phyloP scores from a whole-genome alignment of 2,113 vertebrate species.

The Gadus macrocephalus region DNA sequence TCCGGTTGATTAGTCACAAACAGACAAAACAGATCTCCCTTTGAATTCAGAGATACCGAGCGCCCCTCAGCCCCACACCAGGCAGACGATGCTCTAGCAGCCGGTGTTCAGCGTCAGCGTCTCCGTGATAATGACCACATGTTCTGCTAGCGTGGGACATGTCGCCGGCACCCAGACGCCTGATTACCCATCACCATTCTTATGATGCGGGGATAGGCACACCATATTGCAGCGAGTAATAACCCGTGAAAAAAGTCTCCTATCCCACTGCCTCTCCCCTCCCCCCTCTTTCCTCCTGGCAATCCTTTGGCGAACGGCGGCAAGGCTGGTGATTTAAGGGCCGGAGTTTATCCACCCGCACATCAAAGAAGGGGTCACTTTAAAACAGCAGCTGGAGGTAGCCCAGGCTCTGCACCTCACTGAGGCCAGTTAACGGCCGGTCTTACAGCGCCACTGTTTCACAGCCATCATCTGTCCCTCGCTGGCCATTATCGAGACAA shows the following conservation, averaged over 20 bases:
- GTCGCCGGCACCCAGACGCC: too few species aligned
- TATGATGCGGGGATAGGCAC: too few species aligned
- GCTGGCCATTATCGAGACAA: conserved; percentile 21
- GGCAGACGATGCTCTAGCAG: too few species aligned
- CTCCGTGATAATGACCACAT: too few species aligned
- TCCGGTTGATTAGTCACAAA: too few species aligned
- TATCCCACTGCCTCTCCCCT: conserved; percentile 27
- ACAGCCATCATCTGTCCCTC: conserved; percentile 34
- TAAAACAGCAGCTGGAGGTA: conserved; percentile 48
- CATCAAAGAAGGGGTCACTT: conserved; percentile 43
- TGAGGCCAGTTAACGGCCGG: conserved; percentile 41
- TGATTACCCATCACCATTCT: too few species aligned
- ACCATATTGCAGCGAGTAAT: conserved; percentile 10
- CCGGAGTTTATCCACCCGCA: conserved; percentile 39
- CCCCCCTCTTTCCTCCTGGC: conserved; percentile 27
- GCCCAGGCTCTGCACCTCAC: conserved; percentile 51
- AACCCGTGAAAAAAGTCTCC: conserved; percentile 41
- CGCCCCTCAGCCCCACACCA: too few species aligned
- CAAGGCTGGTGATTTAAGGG: conserved; percentile 25
- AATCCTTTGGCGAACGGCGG: conserved; percentile 38
- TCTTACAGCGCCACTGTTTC: conserved; percentile 55
- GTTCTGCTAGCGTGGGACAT: too few species aligned
- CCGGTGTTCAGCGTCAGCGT: too few species aligned
- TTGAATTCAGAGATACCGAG: too few species aligned
- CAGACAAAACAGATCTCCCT: too few species aligned